Evolutionary conservation across 2,888 invertebrate species (phyloP), one percentile per base, ranked within the genome.

Genomic region (Epirrhoe alternata): DNA sequence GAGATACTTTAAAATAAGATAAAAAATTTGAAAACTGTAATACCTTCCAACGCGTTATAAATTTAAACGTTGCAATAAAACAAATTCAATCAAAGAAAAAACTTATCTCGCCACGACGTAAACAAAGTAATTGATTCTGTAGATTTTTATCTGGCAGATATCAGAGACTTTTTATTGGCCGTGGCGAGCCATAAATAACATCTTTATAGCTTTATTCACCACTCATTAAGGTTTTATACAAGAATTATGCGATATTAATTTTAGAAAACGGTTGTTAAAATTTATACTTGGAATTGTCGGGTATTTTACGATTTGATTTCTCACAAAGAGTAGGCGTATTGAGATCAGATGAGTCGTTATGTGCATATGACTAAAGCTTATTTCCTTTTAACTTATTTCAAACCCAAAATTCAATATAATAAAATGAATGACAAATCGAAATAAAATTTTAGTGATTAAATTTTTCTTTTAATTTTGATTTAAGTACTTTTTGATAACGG

Each of bases 141-240:
- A 82, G 81, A 86, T 83, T 73, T 76, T 74, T 78, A 83, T 84
- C 82, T 72, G 70, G 72, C 76, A 76, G 61, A 31, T 50, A 60
- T 63, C 67, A 47, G 16, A 59, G 54, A 31, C 55, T 82, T 85
- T 86, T 88, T 88, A 88, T 86, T 81, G 76, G 71, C 72, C 74
- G 72, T 73, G 64, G 66, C 74, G 67, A 77, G 70, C 77, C 79
- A 79, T 90, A 91, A 90, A 89, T 90, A 81, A 81, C 70, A 68
- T 65, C 77, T 90, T 89, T 90, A 91, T 90, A 77, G 86, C 89
- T 90, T 86, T 91, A 91, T 91, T 89, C 88, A 82, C 86, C 85
- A 85, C 88, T 89, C 89, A 90, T 91, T 90, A 90, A 86, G 83
- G 86, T 86, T 90, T 89, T 87, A 89, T 88, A 86, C 85, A 83